Base-by-base conservation (phyloP, 2,113 vertebrate genomes). In the Micromys minutus region DNA sequence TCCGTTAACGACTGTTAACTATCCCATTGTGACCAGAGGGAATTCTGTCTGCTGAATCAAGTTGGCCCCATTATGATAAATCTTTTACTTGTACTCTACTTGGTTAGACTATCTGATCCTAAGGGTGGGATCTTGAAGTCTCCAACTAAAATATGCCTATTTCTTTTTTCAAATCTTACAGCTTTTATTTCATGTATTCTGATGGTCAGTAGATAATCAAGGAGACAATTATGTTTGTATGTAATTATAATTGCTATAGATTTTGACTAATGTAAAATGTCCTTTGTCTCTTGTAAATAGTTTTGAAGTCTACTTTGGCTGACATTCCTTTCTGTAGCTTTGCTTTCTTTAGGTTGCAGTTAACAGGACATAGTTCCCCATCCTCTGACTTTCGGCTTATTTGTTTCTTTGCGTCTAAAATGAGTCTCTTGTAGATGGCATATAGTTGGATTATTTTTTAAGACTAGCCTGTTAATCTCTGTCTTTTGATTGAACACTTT, bases 371-470 rank as follows among this genome's bases (percentile, higher is more conserved):
- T 7, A 57, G 45, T 76, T 77, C 55, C n/a, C 12, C 50, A 71
- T 80, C 50, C 11, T 87, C 88, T 88, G 11, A 47, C 22, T 71
- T 87, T 65, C 34, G 88, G 59, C 21, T 39, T 31, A 34, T 80
- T 88, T 71, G 39, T 69, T 11, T 31, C 74, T 88, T 88, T 80
- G 85, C 9, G 55, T 71, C 61, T 59, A 93, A 36, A 87, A 24
- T 47, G 50, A 93, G 6, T 87, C 72, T 93, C 50, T 87, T 69
- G 17, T 69, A 77, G 84, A 93, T 93, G 13, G 21, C 8, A 87
- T 47, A 47, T 79, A 57, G 74, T 69, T 79, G 61, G 45, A 45
- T 69, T 42, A 69, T 45, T 31, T 31, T 67, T 87, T 67, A 8
- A 79, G 69, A 79, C 36, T 29, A 87, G 39, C 39, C 50, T 57